Evolutionary conservation across 2,113 vertebrate species (phyloP), one percentile per base, ranked within the genome.

Genomic region (Neogobius melanostomus): DNA sequence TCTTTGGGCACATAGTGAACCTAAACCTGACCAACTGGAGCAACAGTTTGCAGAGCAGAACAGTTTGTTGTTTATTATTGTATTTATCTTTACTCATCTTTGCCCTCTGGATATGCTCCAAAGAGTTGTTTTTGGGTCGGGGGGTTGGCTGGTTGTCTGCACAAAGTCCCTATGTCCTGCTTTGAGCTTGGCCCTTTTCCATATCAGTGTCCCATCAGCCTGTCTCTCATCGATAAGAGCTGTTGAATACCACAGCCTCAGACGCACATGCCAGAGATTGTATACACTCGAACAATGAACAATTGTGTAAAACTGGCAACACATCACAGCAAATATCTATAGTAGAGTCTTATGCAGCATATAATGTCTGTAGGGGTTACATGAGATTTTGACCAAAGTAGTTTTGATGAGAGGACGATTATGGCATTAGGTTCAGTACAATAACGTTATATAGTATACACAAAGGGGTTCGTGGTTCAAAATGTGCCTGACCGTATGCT

Each of bases 161-260:
- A 1, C 51, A 79, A 53, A 44, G 28, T 60, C 74, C 67, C 46
- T 47, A 54, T 66, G 77, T 64, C 77, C 56, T 49, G 62, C 65
- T 83, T 69, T 64, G 73, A 83, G 73, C 74, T 76, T 63, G 79
- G 51, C 75, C 17, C 8, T 68, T 51, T 64, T 76, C 56, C 56
- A 77, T 80, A 87, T 89, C 81, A 21, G 15, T 56, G 48, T 65
- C 48, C 62, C 76, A 84, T 88, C 80, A 66, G 86, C 59, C 86
- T 81, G 89, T 77, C 82, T 85, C 74, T 74, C 77, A 64, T 56
- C 75, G 82, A 90, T 88, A 89, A 87, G 82, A 54, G 53, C 72
- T 12, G 69, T 68, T 59, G 82, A 83, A 86, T 75, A 80, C 85
- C 69, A 74, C 73, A 78, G 84, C 81, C 75, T 85, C 79, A 74